These are phyloP conservation scores for Aphis gossypii DNA, from an alignment of 1,140 invertebrate species.

Conservation along the genomic window DNA sequence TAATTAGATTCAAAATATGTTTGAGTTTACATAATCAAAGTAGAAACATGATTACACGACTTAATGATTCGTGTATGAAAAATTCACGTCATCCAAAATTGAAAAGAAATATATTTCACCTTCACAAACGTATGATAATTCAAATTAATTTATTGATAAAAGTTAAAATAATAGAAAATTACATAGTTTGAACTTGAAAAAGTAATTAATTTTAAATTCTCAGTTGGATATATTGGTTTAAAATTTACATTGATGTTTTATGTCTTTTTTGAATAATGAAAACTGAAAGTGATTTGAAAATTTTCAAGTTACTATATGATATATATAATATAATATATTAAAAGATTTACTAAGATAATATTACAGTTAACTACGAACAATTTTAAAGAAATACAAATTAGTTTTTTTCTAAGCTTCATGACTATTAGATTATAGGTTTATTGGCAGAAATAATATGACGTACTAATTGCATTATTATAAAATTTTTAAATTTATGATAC, in stretches of 20 bases:
- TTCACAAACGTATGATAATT: neutral
- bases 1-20: constrained; percentile 24
- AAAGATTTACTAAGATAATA: neutral
- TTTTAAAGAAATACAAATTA: neutral
- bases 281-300: neutral
- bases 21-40: neutral
- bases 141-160: neutral
- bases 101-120: neutral
- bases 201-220: neutral
- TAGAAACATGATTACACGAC: neutral
- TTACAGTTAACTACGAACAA: neutral
- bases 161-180: neutral
- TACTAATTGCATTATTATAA: neutral
- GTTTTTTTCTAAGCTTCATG: neutral
- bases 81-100: neutral
- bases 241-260: neutral
- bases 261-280: neutral
- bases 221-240: neutral
- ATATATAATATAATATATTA: no score
- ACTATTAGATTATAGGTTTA: neutral
- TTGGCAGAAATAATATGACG: neutral
- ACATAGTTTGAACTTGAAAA: neutral
- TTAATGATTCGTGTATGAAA: neutral
- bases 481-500: neutral
- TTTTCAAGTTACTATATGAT: neutral